A percentile compares a stretch with the other conserved stretches of the same genome.
Evolutionary conservation across 2,113 vertebrate species (phyloP).

Genomic region (cat (Felis catus)): F.catus_Fca126_mat1.0 CM031413.1:36113501-36114000

Average conservation of each 20-base stretch:
- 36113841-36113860: background rate
- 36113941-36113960: background rate
- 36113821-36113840: background rate
- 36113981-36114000: background rate
- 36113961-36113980: background rate
- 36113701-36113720: background rate
- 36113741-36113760: background rate
- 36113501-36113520: background rate
- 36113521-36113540: conserved; percentile 20
- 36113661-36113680: conserved; percentile 20
- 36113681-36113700: conserved; percentile 36
- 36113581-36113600: conserved; percentile 8
- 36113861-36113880: background rate
- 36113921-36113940: background rate
- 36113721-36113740: conserved; percentile 5
- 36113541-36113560: background rate
- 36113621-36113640: conserved; percentile 49
- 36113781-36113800: background rate
- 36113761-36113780: background rate
- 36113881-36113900: background rate
- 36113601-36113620: background rate
- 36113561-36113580: conserved; percentile 14
- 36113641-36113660: conserved; percentile 9
- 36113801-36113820: background rate
- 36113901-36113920: background rate